phyloP scores from a whole-genome alignment of 2,888 invertebrate genomes.

The Galerucella nymphaeae region DNA sequence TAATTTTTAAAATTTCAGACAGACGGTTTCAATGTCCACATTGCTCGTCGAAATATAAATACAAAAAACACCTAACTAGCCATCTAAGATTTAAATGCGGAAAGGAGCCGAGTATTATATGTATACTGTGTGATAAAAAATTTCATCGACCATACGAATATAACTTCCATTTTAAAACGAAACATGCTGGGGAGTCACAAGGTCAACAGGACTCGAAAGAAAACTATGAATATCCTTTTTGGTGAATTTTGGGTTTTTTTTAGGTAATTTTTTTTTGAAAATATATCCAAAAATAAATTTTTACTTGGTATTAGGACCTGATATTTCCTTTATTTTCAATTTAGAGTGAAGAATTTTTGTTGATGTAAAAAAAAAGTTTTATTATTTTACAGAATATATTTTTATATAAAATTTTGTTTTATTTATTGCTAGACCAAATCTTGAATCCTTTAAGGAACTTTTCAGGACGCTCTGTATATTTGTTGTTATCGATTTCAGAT shows the following conservation, averaged over 20 bases:
- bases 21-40: constrained; percentile 21
- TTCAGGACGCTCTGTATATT: too few species aligned
- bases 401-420: background rate
- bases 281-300: too few species aligned
- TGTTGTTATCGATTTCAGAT: too few species aligned
- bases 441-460: too few species aligned
- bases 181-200: constrained; percentile 10
- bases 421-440: too few species aligned
- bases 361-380: background rate
- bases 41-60: constrained; percentile 47
- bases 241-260: background rate
- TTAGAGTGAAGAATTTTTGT: background rate
- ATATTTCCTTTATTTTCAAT: background rate
- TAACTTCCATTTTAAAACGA: constrained; percentile 30
- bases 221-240: background rate
- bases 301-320: too few species aligned
- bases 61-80: constrained; percentile 44
- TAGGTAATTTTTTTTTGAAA: background rate
- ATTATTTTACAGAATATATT: background rate
- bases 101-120: constrained; percentile 54
- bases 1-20: constrained; percentile 6
- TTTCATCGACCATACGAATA: constrained; percentile 35
- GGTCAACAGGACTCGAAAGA: background rate
- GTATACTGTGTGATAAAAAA: constrained; percentile 39
- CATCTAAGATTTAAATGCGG: constrained; percentile 56